These are phyloP conservation scores for Sisor rabdophorus DNA, from an alignment of 2,113 vertebrate genomes.

Conservation along the genomic window DNA sequence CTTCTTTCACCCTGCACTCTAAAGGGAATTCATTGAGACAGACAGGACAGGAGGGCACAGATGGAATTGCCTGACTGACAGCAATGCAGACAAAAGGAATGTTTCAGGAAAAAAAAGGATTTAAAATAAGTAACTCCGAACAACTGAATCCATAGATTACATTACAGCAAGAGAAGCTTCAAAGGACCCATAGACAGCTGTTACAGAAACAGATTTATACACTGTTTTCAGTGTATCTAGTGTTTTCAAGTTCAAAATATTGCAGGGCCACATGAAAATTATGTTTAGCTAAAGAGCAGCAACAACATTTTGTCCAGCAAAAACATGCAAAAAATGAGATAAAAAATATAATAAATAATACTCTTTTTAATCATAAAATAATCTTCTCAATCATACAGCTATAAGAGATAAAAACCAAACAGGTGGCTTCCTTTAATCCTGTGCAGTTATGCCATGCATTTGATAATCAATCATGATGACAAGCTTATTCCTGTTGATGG, in stretches of 20 bases:
- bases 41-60: conserved; percentile 49
- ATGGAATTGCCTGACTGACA: conserved; percentile 49
- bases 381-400: background rate
- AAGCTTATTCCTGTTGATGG: conserved; percentile 26
- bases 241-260: conserved; percentile 9
- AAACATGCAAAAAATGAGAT: background rate
- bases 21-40: conserved; percentile 51
- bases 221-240: too few species aligned
- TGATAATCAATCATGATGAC: conserved; percentile 12
- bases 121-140: background rate
- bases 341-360: too few species aligned
- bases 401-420: background rate
- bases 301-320: conserved; percentile 24
- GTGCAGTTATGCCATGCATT: background rate
- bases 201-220: background rate
- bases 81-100: conserved; percentile 42
- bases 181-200: conserved; percentile 28
- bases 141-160: conserved; percentile 12
- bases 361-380: too few species aligned
- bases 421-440: background rate
- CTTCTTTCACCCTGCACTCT: conserved; percentile 44
- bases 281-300: background rate
- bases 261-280: background rate
- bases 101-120: conserved; percentile 15
- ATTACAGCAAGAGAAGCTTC: conserved; percentile 28